Conservation (phyloP, 1,140 invertebrate genomes). For the Caerostris darwini region DNA sequence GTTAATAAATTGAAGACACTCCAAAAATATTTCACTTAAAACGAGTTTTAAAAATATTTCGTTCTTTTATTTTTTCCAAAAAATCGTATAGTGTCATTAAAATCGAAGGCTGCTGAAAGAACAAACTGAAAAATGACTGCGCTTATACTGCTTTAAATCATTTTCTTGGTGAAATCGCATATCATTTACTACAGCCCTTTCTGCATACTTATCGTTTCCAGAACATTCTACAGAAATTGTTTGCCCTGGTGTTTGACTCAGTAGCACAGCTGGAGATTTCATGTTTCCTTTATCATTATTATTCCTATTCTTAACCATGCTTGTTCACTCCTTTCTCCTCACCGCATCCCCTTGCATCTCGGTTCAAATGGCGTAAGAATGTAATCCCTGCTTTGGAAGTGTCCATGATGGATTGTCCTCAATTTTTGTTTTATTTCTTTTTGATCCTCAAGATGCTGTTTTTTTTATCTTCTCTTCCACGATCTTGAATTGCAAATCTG, state of each 20-base stretch:
- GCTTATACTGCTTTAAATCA: not conserved
- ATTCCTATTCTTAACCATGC: not conserved
- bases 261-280: slow-evolving; percentile 22
- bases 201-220: not conserved
- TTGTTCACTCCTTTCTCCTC: not conserved
- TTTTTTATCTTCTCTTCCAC: not conserved
- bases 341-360: not conserved
- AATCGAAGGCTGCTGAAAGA: not conserved
- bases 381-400: slow-evolving; percentile 17
- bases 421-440: slow-evolving; percentile 19
- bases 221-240: too few relatives aligned
- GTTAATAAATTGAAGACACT: too few relatives aligned
- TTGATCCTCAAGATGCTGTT: not conserved
- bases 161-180: not conserved
- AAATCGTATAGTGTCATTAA: not conserved
- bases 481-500: not conserved
- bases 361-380: slow-evolving; percentile 41
- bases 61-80: not conserved
- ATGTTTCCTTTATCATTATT: slow-evolving; percentile 4
- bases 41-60: not conserved
- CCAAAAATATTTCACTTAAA: too few relatives aligned
- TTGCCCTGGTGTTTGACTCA: not conserved
- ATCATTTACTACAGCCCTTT: not conserved
- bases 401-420: slow-evolving; percentile 31
- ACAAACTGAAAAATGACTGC: not conserved